Evolutionary conservation across 2,113 vertebrate species (phyloP).

Genomic region (Hippopotamus amphibius): DNA sequence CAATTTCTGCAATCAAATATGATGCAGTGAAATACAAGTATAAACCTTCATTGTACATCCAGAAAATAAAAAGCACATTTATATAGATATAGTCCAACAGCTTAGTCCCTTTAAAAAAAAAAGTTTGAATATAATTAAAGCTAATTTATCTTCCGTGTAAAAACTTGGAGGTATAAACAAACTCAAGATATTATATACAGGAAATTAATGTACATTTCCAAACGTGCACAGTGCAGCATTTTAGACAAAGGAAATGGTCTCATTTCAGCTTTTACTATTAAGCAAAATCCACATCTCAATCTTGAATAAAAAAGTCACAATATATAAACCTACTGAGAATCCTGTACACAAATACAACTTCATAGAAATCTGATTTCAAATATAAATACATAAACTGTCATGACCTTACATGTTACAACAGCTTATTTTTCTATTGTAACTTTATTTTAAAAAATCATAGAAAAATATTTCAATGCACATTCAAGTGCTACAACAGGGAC

Average conservation of each 20-base stretch:
- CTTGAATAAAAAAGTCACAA: conserved; percentile 82
- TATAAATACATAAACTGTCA: conserved; percentile 86
- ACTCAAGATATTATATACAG: conserved; percentile 77
- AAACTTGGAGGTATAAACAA: conserved; percentile 88
- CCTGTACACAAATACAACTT: conserved; percentile 86
- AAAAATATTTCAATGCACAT: conserved; percentile 83
- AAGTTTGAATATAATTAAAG: conserved; percentile 77
- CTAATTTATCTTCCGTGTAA: conserved; percentile 89
- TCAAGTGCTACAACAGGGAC: conserved; percentile 63
- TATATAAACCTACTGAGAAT: conserved; percentile 84
- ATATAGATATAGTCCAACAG: conserved; percentile 81
- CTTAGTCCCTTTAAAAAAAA: conserved; percentile 53
- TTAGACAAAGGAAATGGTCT: conserved; percentile 75
- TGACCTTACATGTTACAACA: conserved; percentile 81
- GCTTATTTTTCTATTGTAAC: conserved; percentile 70
- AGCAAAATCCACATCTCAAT: conserved; percentile 72
- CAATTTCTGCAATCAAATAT: conserved; percentile 75
- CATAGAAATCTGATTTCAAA: conserved; percentile 86
- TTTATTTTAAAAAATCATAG: conserved; percentile 70
- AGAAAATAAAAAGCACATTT: conserved; percentile 80
- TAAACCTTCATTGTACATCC: conserved; percentile 67
- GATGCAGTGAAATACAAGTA: conserved; percentile 74
- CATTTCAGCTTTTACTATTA: conserved; percentile 73
- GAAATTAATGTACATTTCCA: conserved; percentile 78
- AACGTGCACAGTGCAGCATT: conserved; percentile 83